Evolutionary conservation across 2,888 invertebrate genomes (phyloP), one percentile per base, ranked within the genome.

Genomic region (Limnephilus marmoratus): DNA sequence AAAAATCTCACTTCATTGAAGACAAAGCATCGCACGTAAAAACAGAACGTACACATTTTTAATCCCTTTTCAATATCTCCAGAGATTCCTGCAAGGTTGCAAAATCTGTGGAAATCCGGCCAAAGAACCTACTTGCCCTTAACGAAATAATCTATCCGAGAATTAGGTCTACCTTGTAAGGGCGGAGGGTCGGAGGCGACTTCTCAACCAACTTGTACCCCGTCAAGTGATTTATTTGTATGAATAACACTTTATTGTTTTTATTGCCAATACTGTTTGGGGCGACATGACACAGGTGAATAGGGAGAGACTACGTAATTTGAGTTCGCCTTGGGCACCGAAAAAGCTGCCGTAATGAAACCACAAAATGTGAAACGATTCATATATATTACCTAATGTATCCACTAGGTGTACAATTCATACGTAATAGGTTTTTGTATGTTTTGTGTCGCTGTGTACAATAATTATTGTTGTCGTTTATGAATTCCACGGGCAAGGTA

Each of bases 181-280:
- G 85, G 37, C n/a, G 29, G 29, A 68, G 88, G 88, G 53, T 53
- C 80, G 88, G 24, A 18, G 68, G 88, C 9, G 88, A 88, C 88
- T 88, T 88, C 68, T 68, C 88, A 68, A 88, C 88, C 88, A 88
- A 24, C 88, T 68, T 88, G 68, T 88, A 68, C 68, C 88, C 34
- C 18, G 15, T 49, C 29, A 31, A 68, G 81, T 92, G 90, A 92
- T 92, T 92, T 92, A 90, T 92, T 11, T 80, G 83, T 80, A 90
- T 80, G 90, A 92, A 88, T 89, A 89, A 83, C 83, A 82, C 85
- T 91, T 81, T 92, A 92, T 92, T 90, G 90, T 92, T 92, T 92
- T 92, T 92, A 92, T 92, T 90, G 92, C 53, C 90, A 91, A 89
- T 92, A 90, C 68, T 85, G 90, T 90, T 90, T 85, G 83, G 90